A percentile compares a stretch with the other conserved stretches of the same genome.
Evolutionary conservation across 2,113 vertebrate genomes (phyloP).

Genomic region (Macquaria ambigua): DNA sequence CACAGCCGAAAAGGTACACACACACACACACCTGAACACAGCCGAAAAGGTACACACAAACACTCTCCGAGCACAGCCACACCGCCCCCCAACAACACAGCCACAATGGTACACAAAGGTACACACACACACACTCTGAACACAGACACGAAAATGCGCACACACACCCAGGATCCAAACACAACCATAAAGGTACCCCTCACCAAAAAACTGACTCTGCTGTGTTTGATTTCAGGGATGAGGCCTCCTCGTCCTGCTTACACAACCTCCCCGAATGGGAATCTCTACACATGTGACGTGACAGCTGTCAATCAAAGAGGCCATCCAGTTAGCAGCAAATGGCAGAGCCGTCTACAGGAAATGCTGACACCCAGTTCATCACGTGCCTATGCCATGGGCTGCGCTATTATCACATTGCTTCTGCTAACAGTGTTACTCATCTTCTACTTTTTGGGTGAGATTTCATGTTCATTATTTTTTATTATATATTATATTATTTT

Average conservation of each 20-base stretch:
- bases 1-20: background rate
- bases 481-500: background rate
- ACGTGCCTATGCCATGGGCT: conserved; percentile 79
- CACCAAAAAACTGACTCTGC: background rate
- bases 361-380: conserved; percentile 69
- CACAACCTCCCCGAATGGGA: conserved; percentile 75
- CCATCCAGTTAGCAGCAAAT: conserved; percentile 36
- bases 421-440: conserved; percentile 80
- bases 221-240: conserved; percentile 47
- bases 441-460: conserved; percentile 80
- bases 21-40: background rate
- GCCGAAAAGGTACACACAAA: background rate
- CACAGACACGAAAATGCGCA: background rate
- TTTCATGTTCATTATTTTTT: background rate
- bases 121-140: background rate
- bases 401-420: conserved; percentile 83
- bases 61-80: conserved; percentile 56
- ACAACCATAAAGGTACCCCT: conserved; percentile 69
- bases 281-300: conserved; percentile 41
- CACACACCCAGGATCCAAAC: conserved; percentile 33
- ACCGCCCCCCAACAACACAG: too few species aligned
- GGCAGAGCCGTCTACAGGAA: conserved; percentile 73
- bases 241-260: conserved; percentile 66
- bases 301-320: conserved; percentile 55
- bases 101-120: too few species aligned